phyloP scores from a whole-genome alignment of 2,797 vertebrate genomes.

The Thaleichthys pacificus region DNA sequence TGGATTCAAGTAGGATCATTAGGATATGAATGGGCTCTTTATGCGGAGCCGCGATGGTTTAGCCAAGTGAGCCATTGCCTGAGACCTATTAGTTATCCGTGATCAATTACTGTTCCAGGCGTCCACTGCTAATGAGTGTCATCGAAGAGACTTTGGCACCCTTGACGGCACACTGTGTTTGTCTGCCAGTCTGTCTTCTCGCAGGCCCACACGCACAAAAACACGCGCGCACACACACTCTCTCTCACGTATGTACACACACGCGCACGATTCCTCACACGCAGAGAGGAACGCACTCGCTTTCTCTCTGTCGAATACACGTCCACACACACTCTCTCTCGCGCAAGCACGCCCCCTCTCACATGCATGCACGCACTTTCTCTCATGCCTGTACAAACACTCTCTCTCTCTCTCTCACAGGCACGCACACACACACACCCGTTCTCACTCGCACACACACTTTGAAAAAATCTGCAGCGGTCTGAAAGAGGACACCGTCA shows the following conservation, averaged over 20 bases:
- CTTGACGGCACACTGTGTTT: too few species aligned
- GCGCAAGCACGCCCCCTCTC: not conserved
- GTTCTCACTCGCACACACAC: conserved; percentile 14
- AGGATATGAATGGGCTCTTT: not conserved
- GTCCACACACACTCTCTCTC: not conserved
- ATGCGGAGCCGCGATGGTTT: not conserved
- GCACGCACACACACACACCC: conserved; percentile 17
- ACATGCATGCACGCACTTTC: conserved; percentile 6
- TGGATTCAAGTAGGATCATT: not conserved
- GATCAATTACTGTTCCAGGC: not conserved
- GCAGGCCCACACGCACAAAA: too few species aligned
- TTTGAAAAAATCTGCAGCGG: conserved; percentile 47
- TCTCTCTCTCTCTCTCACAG: not conserved
- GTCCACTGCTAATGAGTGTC: not conserved
- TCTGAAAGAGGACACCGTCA: conserved; percentile 52
- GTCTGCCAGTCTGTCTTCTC: too few species aligned
- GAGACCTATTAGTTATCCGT: not conserved
- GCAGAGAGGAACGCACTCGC: not conserved
- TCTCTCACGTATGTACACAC: too few species aligned
- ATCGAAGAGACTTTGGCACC: not conserved
- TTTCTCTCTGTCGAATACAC: not conserved
- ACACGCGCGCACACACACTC: too few species aligned
- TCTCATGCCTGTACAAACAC: not conserved
- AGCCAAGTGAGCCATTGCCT: not conserved
- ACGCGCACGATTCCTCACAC: too few species aligned